Base-by-base conservation (phyloP, 2,888 invertebrate genomes). In the Macrophya annulata region DNA sequence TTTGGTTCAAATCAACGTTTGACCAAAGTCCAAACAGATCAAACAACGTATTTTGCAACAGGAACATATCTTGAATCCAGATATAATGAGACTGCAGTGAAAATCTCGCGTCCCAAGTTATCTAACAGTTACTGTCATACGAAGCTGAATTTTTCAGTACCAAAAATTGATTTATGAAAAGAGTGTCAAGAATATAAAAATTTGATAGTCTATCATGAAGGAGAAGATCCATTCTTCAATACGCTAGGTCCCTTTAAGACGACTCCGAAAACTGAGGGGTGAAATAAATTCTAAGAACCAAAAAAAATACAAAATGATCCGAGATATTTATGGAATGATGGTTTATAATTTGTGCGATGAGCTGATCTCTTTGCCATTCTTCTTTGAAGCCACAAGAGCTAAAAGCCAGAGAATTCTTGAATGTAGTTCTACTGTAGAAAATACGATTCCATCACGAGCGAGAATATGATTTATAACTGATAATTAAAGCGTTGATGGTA, bases 401-500 rank as follows among this genome's bases (percentile, higher is more conserved):
- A 4, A n/a, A 51, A 6, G 68, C 6, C 21, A 51, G 31, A 31
- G n/a, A 77, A 55, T 25, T 51, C 77, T 31, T 4, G n/a, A 77
- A 25, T 55, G 77, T n/a, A 72, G 43, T 55, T 55, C 31, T 6
- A 15, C 37, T 31, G 37, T 21, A 8, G 55, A 40, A 31, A 68
- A 68, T 83, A 51, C 31, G 31, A 83, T 83, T 68, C 68, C 83
- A 48, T 83, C 68, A 71, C 83, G 83, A 68, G 45, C 31, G n/a
- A 9, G 83, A 51, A 68, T 71, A 83, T 91, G 91, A 92, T 91
- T 92, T 92, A 92, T 90, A 91, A 89, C 90, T 90, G 90, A 92
- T 92, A 92, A 93, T 92, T 92, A 92, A 92, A 92, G 89, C 91
- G 91, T 89, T 89, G 90, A 90, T 85, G 86, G 87, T 85, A 83